Evolutionary conservation across 2,888 invertebrate species (phyloP), one percentile per base, ranked within the genome.

Genomic region (Harmothoe impar): DNA sequence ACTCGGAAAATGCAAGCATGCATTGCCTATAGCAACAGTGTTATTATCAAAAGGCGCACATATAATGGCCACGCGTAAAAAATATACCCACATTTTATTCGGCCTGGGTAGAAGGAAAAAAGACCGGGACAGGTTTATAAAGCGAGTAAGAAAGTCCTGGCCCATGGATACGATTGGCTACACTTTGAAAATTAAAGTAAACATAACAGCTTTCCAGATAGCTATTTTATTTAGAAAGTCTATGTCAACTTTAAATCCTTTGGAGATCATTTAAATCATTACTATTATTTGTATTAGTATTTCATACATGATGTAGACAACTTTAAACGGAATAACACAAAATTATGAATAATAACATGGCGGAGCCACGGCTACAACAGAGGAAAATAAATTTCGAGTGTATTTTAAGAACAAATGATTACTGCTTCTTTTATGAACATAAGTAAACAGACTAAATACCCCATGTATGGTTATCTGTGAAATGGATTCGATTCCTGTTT

Each of bases 1-100:
- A 33, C 81, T 81, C 23, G 43, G 33, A 43, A 81, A 81, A 81
- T 81, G 81, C 56, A 86, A 54, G 86, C 86, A 86, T 86, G 86
- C 86, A 54, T 52, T 86, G 52, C 54, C 86, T 86, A 43, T 3
- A 86, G 86, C 54, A 54, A 86, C 56, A 54, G 86, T 86, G 86
- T 52, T 31, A 33, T 15, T 86, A 54, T 86, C 54, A 86, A 54
- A 86, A 86, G 86, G 54, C n/a, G 31, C 17, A 29, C 33, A 29
- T n/a, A 84, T 12, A 81, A 84, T 35, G 43, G 29, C 84, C 72
- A 72, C 29, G 20, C 20, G 62, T 31, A 77, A 77, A 25, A 84
- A 43, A 23, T 86, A 86, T 86, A 86, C 86, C 86, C 86, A 86
- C 86, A 86, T 86, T 86, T 86, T 54, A 86, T 86, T 54, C 86